Conservation (phyloP, 2,113 vertebrate genomes). For the Chrysemys picta region DNA sequence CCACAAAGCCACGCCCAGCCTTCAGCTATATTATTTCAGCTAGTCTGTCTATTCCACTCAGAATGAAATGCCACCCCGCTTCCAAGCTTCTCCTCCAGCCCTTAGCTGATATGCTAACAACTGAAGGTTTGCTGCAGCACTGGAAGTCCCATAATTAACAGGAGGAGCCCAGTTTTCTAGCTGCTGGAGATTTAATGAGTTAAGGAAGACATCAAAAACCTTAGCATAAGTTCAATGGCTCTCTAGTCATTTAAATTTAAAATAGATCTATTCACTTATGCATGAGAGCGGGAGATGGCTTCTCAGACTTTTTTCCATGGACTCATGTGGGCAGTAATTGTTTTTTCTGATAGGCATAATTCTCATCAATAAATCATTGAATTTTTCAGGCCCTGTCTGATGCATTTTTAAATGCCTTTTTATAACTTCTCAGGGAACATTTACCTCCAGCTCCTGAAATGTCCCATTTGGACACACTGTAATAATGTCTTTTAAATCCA, state of each 20-base stretch:
- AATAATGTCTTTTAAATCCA: not conserved
- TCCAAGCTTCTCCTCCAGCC: not conserved
- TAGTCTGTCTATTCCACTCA: not conserved
- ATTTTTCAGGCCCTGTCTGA: conserved; percentile 15
- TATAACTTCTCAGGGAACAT: not conserved
- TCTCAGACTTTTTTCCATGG: not conserved
- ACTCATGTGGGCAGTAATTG: not conserved
- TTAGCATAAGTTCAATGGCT: not conserved
- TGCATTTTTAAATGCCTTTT: conserved; percentile 22
- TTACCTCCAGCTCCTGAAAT: not conserved
- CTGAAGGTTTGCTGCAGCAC: not conserved
- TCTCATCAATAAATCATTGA: conserved; percentile 30
- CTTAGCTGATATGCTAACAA: not conserved
- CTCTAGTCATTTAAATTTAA: not conserved
- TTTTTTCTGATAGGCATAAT: not conserved
- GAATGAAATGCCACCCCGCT: not conserved
- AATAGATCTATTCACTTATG: not conserved
- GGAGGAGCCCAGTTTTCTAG: not conserved
- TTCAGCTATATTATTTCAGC: not conserved
- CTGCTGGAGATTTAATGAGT: not conserved
- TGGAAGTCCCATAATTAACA: not conserved
- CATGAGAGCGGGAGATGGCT: not conserved
- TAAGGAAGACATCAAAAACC: not conserved
- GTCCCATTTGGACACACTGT: not conserved
- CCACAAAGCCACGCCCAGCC: not conserved